These are phyloP conservation scores for Napeogenes inachia DNA, from an alignment of 2,888 invertebrate species.

Conservation along the genomic window DNA sequence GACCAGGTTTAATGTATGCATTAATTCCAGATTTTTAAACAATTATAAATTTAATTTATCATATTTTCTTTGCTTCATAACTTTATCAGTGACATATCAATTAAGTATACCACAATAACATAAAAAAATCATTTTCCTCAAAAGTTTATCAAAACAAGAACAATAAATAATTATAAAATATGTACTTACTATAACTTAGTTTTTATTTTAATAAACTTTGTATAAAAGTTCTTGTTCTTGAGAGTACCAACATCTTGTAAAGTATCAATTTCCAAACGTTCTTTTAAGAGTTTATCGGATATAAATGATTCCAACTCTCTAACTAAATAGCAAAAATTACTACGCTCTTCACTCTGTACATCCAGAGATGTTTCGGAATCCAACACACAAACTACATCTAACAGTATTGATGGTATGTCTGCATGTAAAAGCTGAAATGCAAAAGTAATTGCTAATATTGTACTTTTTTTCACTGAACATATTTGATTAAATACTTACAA, in stretches of 20 bases:
- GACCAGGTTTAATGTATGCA: too few relatives aligned
- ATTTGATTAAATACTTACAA: slow-evolving; percentile 74
- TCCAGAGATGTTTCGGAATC: slow-evolving; percentile 89
- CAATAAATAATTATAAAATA: slow-evolving; percentile 27
- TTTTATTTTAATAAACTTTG: slow-evolving; percentile 98
- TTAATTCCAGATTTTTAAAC: too few relatives aligned
- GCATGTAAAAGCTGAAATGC: slow-evolving; percentile 82
- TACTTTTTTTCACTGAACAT: slow-evolving; percentile 4
- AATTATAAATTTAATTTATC: too few relatives aligned
- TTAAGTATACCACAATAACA: too few relatives aligned
- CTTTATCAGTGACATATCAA: too few relatives aligned
- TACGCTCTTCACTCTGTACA: slow-evolving; percentile 83
- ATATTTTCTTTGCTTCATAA: too few relatives aligned
- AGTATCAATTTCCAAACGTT: slow-evolving; percentile 94
- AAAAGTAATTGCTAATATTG: slow-evolving; percentile 35
- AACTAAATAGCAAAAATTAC: slow-evolving; percentile 86
- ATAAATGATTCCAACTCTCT: slow-evolving; percentile 89
- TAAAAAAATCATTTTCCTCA: not conserved
- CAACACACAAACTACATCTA: slow-evolving; percentile 90
- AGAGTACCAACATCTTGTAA: slow-evolving; percentile 94
- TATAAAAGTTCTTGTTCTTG: slow-evolving; percentile 92
- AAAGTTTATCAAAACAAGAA: not conserved
- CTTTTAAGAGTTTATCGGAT: slow-evolving; percentile 92
- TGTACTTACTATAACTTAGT: slow-evolving; percentile 96
- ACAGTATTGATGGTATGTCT: slow-evolving; percentile 88